Percentiles rank a stretch among this genome's conserved stretches.
phyloP scores from a whole-genome alignment of 2,113 vertebrate species.

The Menidia beryllina region DNA sequence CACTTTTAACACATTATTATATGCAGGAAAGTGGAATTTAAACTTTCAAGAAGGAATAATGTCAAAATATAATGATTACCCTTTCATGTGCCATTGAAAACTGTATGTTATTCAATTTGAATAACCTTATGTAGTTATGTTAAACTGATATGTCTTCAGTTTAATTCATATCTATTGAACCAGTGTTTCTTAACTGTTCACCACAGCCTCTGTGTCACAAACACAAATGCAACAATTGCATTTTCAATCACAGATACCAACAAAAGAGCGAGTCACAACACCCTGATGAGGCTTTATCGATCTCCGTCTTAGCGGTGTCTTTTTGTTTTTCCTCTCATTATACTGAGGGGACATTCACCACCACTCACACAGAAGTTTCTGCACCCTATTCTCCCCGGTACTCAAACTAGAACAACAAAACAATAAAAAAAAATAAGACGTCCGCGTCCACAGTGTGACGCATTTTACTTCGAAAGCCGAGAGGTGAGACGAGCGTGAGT shows the following conservation, averaged over 20 bases:
- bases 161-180: conserved; percentile 21
- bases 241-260: conserved; percentile 3
- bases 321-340: conserved; percentile 40
- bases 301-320: conserved; percentile 38
- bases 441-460: conserved; percentile 6
- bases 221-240: background rate
- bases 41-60: too few relatives aligned
- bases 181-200: background rate
- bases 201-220: background rate
- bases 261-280: conserved; percentile 43
- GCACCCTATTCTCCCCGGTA: background rate
- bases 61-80: too few relatives aligned
- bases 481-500: conserved; percentile 65
- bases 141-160: conserved; percentile 6
- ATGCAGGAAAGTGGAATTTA: too few relatives aligned
- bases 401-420: background rate
- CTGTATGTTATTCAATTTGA: too few relatives aligned
- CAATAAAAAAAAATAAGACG: background rate
- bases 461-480: conserved; percentile 3
- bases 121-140: too few relatives aligned
- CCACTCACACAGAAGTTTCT: background rate
- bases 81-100: too few relatives aligned
- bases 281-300: conserved; percentile 49
- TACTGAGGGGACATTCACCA: too few relatives aligned
- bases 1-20: too few relatives aligned